These are phyloP conservation scores for Hyla sarda DNA, from an alignment of 2,113 vertebrate species.

Conservation along the genomic window DNA sequence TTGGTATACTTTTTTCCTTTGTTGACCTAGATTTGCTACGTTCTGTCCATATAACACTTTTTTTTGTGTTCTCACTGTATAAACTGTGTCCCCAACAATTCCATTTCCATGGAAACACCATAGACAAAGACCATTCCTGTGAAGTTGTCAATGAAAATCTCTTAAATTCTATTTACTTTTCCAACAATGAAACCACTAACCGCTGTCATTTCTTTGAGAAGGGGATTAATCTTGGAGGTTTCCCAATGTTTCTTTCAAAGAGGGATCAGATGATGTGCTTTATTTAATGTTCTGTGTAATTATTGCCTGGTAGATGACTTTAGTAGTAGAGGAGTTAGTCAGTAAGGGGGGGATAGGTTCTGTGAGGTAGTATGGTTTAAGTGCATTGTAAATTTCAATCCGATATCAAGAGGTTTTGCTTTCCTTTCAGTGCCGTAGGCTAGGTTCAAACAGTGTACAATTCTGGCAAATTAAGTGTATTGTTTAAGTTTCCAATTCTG, in stretches of 20 bases:
- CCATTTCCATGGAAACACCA: background rate
- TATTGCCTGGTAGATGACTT: background rate
- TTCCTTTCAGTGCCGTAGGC: too few species aligned
- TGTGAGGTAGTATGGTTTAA: background rate
- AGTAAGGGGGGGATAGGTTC: background rate
- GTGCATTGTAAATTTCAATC: background rate
- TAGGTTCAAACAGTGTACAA: too few species aligned
- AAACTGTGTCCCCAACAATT: background rate
- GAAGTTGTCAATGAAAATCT: constrained; percentile 4
- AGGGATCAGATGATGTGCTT: background rate
- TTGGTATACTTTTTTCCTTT: too few species aligned
- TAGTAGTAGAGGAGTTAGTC: background rate
- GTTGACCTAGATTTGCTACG: background rate
- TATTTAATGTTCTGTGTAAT: background rate
- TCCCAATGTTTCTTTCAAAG: background rate
- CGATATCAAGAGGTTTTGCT: too few species aligned
- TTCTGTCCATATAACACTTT: background rate
- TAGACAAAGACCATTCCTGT: background rate
- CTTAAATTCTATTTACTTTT: background rate
- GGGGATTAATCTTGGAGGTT: background rate
- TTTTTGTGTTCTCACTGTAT: background rate
- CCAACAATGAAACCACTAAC: background rate
- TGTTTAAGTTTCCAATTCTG: too few species aligned
- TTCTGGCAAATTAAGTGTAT: too few species aligned
- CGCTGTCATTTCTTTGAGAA: background rate